Base-by-base conservation (phyloP, 1,140 invertebrate species). In the Contarinia nasturtii region DNA sequence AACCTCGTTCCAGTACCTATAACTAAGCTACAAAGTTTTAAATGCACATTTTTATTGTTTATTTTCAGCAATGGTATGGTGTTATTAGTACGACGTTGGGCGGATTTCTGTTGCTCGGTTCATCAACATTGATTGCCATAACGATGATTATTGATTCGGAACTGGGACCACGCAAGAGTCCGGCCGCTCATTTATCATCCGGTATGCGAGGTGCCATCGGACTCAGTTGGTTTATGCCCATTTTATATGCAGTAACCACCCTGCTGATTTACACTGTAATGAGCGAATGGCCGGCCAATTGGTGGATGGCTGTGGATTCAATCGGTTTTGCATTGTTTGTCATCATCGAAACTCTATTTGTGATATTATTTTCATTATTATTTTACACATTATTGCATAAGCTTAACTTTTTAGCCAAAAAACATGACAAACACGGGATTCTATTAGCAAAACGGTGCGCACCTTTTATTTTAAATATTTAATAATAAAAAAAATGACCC, bases 381-480 rank as follows among this genome's bases (percentile, higher is more conserved):
- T 63, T 63, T 53, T 50, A 49, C 48, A 57, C 57, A 21, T 54
- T 64, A 44, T 55, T 67, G 50, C 57, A 60, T 48, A 67, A 69
- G 58, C 66, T 75, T 51, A 66, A 67, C 49, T 59, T 64, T 51
- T 63, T 67, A 21, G 53, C 61, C 22, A 53, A 61, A 40, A 57
- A 66, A 51, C 65, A 64, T 40, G 52, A 64, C 46, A 55, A 64
- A 46, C 67, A 66, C 50, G 66, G 56, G 45, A 59, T 65, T 48
- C 56, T 55, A 17, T 58, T 69, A 52, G 55, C 63, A 50, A 50
- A 52, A 34, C 67, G 65, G 65, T 69, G 56, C 50, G 17, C 46
- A 14, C 10, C 10, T 27, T 27, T 10, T n/a, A n/a, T n/a, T n/a
- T n/a, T n/a, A n/a, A n/a, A 50, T 52, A 33, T 33, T 48, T 43